Evolutionary conservation across 2,888 invertebrate species (phyloP).

Genomic region (Ctena decussata): DNA sequence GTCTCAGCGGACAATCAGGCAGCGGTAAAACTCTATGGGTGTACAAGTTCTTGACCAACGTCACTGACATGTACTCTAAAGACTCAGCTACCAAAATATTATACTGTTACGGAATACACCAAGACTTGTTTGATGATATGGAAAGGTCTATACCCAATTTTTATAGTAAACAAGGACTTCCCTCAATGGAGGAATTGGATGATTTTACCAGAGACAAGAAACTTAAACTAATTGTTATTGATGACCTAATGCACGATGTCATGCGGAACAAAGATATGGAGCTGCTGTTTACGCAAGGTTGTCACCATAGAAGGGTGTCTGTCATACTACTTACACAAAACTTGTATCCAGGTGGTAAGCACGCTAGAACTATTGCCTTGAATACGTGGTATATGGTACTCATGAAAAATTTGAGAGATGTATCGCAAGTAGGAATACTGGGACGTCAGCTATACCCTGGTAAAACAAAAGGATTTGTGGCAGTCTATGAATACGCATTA

Average conservation of each 20-base stretch:
- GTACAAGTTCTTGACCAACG: constrained; percentile 34
- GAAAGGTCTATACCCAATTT: constrained; percentile 38
- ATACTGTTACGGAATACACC: constrained; percentile 49
- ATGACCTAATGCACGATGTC: constrained; percentile 45
- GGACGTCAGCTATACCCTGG: constrained; percentile 26
- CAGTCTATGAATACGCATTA: constrained; percentile 24
- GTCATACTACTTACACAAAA: constrained; percentile 23
- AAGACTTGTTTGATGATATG: constrained; percentile 40
- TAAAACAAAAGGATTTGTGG: not conserved
- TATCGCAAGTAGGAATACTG: constrained; percentile 3
- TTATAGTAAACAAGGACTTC: constrained; percentile 21
- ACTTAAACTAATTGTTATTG: constrained; percentile 39
- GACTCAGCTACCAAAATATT: constrained; percentile 38
- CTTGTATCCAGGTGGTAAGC: constrained; percentile 23
- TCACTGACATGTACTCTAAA: constrained; percentile 33
- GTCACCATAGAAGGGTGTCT: constrained; percentile 30
- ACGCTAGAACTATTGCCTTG: constrained; percentile 35
- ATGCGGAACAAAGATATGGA: constrained; percentile 29
- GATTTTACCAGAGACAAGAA: constrained; percentile 38
- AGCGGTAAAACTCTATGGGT: constrained; percentile 56
- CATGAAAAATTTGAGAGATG: constrained; percentile 30
- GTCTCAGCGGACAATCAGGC: constrained; percentile 49
- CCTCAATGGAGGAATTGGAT: constrained; percentile 22
- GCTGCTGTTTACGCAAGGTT: constrained; percentile 31
- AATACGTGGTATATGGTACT: constrained; percentile 33